Evolutionary conservation across 2,888 invertebrate genomes (phyloP).

Genomic region (Noctuana brunneofusca): DNA sequence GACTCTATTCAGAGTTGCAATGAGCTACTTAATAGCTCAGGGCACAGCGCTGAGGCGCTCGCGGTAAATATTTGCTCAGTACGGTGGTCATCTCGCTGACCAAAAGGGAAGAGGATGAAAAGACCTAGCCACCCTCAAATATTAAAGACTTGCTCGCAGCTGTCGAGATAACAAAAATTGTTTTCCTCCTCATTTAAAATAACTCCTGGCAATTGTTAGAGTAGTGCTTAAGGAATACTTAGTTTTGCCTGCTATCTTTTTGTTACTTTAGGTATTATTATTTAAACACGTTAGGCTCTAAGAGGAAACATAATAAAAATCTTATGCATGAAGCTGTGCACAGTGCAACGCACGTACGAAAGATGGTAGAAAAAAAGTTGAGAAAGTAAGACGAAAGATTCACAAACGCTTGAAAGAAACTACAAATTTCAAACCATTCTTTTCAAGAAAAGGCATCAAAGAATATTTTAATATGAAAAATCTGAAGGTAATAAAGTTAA

Average conservation of each 20-base stretch:
- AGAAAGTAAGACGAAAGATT: background rate
- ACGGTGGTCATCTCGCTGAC: slow-evolving; percentile 73
- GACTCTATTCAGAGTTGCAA: slow-evolving; percentile 67
- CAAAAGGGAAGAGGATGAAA: slow-evolving; percentile 59
- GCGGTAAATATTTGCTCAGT: slow-evolving; percentile 71
- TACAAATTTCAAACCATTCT: background rate
- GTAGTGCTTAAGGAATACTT: too few relatives aligned
- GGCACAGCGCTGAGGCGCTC: slow-evolving; percentile 46
- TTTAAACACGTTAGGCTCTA: too few relatives aligned
- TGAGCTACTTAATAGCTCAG: slow-evolving; percentile 74
- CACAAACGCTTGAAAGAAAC: background rate
- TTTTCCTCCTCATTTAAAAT: background rate
- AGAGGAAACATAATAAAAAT: too few relatives aligned
- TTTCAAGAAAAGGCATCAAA: slow-evolving; percentile 6
- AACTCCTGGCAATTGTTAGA: too few relatives aligned
- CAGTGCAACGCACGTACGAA: too few relatives aligned
- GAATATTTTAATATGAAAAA: slow-evolving; percentile 2
- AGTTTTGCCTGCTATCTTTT: too few relatives aligned
- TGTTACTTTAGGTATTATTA: too few relatives aligned
- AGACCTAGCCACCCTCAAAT: slow-evolving; percentile 55
- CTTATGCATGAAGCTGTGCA: too few relatives aligned
- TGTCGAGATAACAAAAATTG: slow-evolving; percentile 3
- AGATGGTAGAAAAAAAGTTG: background rate
- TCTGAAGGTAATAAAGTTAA: slow-evolving; percentile 2
- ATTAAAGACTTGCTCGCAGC: slow-evolving; percentile 45